phyloP scores from a whole-genome alignment of 2,797 vertebrate species.

The Coendou prehensilis region DNA sequence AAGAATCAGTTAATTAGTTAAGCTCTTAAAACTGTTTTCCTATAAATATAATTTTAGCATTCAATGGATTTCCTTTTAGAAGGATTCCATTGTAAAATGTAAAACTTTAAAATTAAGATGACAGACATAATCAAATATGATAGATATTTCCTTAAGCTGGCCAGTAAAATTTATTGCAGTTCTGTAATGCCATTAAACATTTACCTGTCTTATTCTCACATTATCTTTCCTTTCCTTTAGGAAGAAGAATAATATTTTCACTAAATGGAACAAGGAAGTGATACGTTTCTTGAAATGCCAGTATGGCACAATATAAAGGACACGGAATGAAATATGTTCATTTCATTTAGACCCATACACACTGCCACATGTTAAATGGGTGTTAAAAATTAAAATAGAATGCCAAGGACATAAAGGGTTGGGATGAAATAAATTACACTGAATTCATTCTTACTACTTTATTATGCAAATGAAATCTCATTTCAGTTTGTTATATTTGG shows the following conservation, averaged over 20 bases:
- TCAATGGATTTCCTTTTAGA: slow-evolving; percentile 19
- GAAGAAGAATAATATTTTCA: slow-evolving; percentile 9
- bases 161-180: neutral
- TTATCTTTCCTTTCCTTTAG: slow-evolving; percentile 32
- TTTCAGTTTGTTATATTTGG: slow-evolving; percentile 75
- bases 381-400: slow-evolving; percentile 64
- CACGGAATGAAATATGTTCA: slow-evolving; percentile 36
- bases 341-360: neutral
- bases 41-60: slow-evolving; percentile 36
- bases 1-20: neutral
- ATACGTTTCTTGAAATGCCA: slow-evolving; percentile 61
- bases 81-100: slow-evolving; percentile 14
- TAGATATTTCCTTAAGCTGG: slow-evolving; percentile 1
- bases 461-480: slow-evolving; percentile 83
- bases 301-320: neutral
- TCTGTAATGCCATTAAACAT: neutral
- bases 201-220: neutral
- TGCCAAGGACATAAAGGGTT: slow-evolving; percentile 76
- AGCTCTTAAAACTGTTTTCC: neutral
- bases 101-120: slow-evolving; percentile 24
- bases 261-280: slow-evolving; percentile 50
- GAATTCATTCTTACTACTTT: slow-evolving; percentile 67
- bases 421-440: slow-evolving; percentile 70
- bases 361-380: neutral
- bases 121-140: neutral